These are phyloP conservation scores for Noctua janthe DNA, from an alignment of 2,888 invertebrate genomes.

Conservation along the genomic window DNA sequence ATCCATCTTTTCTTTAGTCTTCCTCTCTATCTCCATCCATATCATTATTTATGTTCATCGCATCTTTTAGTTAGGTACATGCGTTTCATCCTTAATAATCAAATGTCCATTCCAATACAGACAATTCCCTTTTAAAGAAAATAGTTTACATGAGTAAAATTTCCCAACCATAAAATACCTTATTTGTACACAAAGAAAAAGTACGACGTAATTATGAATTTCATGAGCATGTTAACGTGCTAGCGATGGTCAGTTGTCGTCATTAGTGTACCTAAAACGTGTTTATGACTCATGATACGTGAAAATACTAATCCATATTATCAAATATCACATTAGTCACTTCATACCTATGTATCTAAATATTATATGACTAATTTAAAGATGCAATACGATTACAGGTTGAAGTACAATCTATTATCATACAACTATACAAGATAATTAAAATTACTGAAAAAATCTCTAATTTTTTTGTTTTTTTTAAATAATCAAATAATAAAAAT, in stretches of 20 bases:
- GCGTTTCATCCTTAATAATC: neutral
- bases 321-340: conserved; percentile 26
- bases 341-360: neutral
- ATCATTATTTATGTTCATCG: neutral
- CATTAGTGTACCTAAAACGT: neutral
- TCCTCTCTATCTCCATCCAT: neutral
- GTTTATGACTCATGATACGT: conserved; percentile 3
- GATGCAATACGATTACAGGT: neutral
- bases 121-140: neutral
- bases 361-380: conserved; percentile 6
- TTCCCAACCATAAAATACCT: conserved; percentile 13
- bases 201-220: neutral
- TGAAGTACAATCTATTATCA: neutral
- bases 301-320: conserved; percentile 16
- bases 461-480: no score
- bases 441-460: neutral
- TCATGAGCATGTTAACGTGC: conserved; percentile 12
- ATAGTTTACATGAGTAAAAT: neutral
- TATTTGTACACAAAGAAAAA: conserved; percentile 13
- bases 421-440: neutral
- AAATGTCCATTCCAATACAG: neutral
- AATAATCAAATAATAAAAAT: no score
- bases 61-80: neutral
- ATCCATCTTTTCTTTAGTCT: neutral
- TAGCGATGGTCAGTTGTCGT: neutral